Percentiles rank a stretch among this genome's conserved stretches.
Evolutionary conservation across 2,113 vertebrate genomes (phyloP).

Genomic region (Podarcis raffonei): DNA sequence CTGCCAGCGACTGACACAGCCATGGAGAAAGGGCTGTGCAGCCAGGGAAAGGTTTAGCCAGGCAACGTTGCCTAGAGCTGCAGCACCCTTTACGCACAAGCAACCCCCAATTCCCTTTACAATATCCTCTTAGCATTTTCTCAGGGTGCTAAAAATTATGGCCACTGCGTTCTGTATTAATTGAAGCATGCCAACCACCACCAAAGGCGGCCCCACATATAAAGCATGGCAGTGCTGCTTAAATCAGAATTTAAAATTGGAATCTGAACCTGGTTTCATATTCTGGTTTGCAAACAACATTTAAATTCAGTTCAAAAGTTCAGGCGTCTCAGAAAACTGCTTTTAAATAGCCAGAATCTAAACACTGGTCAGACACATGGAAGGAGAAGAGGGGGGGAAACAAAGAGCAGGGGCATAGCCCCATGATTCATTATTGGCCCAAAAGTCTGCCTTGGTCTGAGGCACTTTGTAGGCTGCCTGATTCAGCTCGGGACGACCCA

Average conservation of each 20-base stretch:
- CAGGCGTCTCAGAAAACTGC: neutral
- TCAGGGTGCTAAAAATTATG: neutral
- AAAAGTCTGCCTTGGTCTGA: neutral
- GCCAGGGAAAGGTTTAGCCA: too few species aligned
- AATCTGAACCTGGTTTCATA: neutral
- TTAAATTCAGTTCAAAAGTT: neutral
- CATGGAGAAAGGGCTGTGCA: too few species aligned
- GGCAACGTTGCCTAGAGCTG: too few species aligned
- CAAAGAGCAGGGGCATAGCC: neutral
- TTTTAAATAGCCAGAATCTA: neutral
- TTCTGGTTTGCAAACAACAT: neutral
- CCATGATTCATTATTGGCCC: neutral
- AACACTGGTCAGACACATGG: neutral
- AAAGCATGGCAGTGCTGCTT: neutral
- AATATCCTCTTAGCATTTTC: neutral
- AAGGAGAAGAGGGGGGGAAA: neutral
- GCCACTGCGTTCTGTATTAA: too few species aligned
- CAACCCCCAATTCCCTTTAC: too few species aligned
- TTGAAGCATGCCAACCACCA: too few species aligned
- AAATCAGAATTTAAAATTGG: neutral
- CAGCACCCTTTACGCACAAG: too few species aligned
- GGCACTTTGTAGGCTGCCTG: neutral
- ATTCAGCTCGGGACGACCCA: too few species aligned
- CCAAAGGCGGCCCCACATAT: too few species aligned
- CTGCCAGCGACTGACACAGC: too few species aligned